Evolutionary conservation across 2,113 vertebrate species (phyloP).

Genomic region (Microcebus murinus): DNA sequence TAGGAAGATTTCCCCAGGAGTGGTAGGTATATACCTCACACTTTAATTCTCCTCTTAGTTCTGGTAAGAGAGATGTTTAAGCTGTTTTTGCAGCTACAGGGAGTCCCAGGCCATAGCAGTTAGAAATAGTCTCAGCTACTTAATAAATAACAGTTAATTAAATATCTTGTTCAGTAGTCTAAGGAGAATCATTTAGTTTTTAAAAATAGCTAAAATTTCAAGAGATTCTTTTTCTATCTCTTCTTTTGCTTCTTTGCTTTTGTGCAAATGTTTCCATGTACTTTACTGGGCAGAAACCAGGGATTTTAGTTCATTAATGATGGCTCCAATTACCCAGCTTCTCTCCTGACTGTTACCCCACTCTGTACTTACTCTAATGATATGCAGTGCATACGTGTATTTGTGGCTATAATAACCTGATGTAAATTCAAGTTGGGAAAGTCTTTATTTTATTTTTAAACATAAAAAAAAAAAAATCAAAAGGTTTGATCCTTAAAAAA

Average conservation of each 20-base stretch:
- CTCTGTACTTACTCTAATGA: not conserved
- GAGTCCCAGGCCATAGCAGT: not conserved
- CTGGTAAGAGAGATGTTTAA: not conserved
- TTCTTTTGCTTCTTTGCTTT: not conserved
- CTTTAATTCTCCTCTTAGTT: not conserved
- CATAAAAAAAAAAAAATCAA: not conserved
- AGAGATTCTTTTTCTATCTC: not conserved
- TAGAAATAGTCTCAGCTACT: not conserved
- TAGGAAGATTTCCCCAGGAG: not conserved
- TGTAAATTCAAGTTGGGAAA: not conserved
- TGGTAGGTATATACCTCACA: not conserved
- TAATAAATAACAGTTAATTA: not conserved
- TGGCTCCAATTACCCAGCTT: not conserved
- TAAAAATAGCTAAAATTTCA: not conserved
- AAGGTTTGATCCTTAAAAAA: no score
- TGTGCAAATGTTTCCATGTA: not conserved
- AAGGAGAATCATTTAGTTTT: not conserved
- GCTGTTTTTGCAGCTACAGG: not conserved
- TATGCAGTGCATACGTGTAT: not conserved
- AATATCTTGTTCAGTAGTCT: not conserved
- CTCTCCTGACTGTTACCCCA: not conserved
- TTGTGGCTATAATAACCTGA: not conserved
- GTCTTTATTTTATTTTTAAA: constrained; percentile 23
- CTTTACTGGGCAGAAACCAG: not conserved
- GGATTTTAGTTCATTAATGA: not conserved